Conservation (phyloP, 2,888 invertebrate species). For the Eristalinus sepulchralis region DNA sequence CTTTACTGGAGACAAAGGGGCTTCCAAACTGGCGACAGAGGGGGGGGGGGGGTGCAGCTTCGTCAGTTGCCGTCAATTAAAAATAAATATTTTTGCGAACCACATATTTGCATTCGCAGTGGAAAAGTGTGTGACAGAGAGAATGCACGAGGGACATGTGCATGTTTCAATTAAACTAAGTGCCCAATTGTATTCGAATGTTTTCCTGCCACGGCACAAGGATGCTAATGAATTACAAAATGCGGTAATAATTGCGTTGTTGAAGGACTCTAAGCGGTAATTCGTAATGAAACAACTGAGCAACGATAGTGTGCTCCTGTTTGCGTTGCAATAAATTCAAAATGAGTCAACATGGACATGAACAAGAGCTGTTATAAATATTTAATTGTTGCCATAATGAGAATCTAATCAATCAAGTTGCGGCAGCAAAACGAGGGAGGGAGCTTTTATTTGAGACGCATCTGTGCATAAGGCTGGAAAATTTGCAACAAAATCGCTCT, state of each 20-base stretch:
- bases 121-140: background rate
- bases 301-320: background rate
- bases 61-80: conserved; percentile 15
- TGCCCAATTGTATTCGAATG: background rate
- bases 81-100: conserved; percentile 34
- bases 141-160: background rate
- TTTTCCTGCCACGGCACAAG: background rate
- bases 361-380: background rate
- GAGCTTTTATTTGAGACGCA: no score
- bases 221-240: conserved; percentile 24
- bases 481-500: no score
- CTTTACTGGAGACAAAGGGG: background rate
- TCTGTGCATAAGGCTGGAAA: no score
- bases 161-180: background rate
- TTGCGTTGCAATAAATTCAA: background rate
- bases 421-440: no score
- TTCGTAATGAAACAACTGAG: background rate
- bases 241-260: background rate
- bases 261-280: conserved; percentile 20
- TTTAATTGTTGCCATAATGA: background rate
- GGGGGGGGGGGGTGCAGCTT: background rate
- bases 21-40: background rate
- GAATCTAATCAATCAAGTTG: background rate
- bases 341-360: background rate
- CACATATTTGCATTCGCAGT: background rate